Conservation (phyloP, 2,888 invertebrate genomes). For the Lagria hirta region DNA sequence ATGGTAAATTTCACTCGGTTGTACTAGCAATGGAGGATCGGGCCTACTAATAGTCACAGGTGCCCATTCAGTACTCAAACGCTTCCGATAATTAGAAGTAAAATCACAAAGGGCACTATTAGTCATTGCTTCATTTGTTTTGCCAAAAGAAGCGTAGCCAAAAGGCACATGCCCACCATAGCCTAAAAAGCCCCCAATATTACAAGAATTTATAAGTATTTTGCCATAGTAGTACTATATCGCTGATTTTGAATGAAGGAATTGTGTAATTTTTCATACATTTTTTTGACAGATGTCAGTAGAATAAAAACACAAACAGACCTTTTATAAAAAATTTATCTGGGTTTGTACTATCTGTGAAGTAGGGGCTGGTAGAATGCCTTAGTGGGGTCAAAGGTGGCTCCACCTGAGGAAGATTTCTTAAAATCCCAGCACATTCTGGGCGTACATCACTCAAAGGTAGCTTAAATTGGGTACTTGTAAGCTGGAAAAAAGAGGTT, state of each 20-base stretch:
- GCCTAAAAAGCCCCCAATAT: conserved; percentile 51
- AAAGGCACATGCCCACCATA: conserved; percentile 69
- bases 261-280: conserved; percentile 48
- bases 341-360: conserved; percentile 64
- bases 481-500: conserved; percentile 56
- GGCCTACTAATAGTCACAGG: conserved; percentile 62
- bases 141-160: conserved; percentile 65
- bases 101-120: conserved; percentile 75
- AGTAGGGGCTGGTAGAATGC: conserved; percentile 65
- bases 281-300: conserved; percentile 26
- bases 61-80: conserved; percentile 74
- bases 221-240: conserved; percentile 31
- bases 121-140: conserved; percentile 65
- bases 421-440: conserved; percentile 66
- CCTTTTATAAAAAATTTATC: conserved; percentile 68
- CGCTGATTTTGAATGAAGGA: conserved; percentile 48
- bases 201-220: background rate
- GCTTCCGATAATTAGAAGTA: conserved; percentile 71
- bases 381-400: conserved; percentile 61
- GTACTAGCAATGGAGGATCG: conserved; percentile 57
- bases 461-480: conserved; percentile 68
- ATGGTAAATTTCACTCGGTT: conserved; percentile 68
- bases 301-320: conserved; percentile 43
- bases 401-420: conserved; percentile 63
- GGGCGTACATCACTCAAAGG: conserved; percentile 69